Evolutionary conservation across 2,888 invertebrate genomes (phyloP), one percentile per base, ranked within the genome.

Genomic region (Drosophila atripex): DNA sequence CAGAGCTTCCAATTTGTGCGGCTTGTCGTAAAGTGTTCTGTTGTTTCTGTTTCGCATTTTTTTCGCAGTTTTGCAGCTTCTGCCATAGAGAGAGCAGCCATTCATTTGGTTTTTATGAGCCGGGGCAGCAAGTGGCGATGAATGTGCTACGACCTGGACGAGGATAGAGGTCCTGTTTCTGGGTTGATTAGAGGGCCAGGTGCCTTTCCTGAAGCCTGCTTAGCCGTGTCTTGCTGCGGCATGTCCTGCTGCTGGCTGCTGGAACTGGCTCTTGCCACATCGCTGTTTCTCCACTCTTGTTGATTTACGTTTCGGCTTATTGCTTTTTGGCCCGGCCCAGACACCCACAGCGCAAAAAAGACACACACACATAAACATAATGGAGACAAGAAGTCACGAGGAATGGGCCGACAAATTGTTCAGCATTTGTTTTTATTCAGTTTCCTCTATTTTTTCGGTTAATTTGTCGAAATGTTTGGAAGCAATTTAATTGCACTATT

Each of bases 1-100:
- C 61, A 75, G 73, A 55, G 75, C 77, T 60, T 87, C 79, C 84
- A 85, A 85, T 85, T 85, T 85, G 84, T 87, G 84, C 61, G 84
- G 84, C 88, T 87, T 83, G 88, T 87, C 84, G 84, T 84, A 84
- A 84, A 84, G 77, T 84, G 85, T 86, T 84, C 69, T 55, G 47
- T 55, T 30, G 52, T 55, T 55, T 59, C 60, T 61, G 60, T 61
- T 61, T 61, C 47, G 60, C 47, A 61, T 61, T 30, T 60, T 61
- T 52, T 25, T 58, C 51, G 60, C 57, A 51, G 25, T 12, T 54
- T 69, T 58, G 52, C 56, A 53, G 71, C 73, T 71, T 30, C 58
- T 63, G 72, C 46, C 51, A 18, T 18, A 43, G 43, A 18, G 43
- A 18, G 43, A 43, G 21, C 65, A 43, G 63, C 52, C 73, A 82